These are phyloP conservation scores for Ovibos moschatus DNA, from an alignment of 2,113 vertebrate species.

Conservation along the genomic window DNA sequence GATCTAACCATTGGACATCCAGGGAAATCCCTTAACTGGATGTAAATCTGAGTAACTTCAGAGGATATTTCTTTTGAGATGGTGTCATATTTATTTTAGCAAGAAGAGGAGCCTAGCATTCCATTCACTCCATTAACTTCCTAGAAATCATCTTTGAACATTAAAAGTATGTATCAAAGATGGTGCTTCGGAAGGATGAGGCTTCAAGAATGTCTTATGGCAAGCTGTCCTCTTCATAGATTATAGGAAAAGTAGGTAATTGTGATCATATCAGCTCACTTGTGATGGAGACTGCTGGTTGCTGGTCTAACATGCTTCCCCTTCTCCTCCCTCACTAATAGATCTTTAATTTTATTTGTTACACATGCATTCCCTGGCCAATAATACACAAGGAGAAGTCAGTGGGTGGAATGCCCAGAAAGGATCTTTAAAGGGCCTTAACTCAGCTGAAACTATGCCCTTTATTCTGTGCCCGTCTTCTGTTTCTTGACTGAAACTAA, in stretches of 20 bases:
- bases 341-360: background rate
- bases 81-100: background rate
- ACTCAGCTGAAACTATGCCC: background rate
- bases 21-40: background rate
- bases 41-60: background rate
- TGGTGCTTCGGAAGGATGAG: background rate
- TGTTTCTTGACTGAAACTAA: background rate
- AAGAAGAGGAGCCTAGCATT: background rate
- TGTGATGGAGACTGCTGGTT: background rate
- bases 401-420: background rate
- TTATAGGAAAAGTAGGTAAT: background rate
- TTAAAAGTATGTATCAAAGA: background rate
- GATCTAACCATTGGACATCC: background rate
- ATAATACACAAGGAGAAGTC: background rate
- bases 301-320: background rate
- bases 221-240: background rate
- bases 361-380: background rate
- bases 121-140: background rate
- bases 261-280: background rate
- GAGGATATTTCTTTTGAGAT: background rate
- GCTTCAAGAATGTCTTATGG: background rate
- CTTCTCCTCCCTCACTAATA: background rate
- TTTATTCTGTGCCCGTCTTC: background rate
- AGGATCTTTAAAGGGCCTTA: background rate
- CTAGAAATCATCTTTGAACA: background rate